phyloP scores from a whole-genome alignment of 1,140 invertebrate genomes.

The Thaumatotibia leucotreta region DNA sequence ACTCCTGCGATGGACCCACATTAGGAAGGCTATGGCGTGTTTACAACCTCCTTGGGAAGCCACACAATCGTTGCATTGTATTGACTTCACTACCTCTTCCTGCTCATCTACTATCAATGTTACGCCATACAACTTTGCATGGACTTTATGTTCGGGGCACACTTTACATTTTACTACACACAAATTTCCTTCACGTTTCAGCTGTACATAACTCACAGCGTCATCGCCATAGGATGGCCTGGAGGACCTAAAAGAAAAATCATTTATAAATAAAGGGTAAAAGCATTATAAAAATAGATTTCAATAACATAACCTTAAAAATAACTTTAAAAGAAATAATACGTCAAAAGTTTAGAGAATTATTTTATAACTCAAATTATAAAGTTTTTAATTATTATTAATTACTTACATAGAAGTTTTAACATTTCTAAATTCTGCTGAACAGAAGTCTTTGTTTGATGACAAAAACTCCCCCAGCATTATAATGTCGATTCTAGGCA shows the following conservation, averaged over 20 bases:
- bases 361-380: too few species aligned
- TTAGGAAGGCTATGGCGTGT: constrained; percentile 46
- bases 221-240: constrained; percentile 39
- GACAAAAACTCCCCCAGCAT: constrained; percentile 9
- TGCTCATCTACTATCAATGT: constrained; percentile 20
- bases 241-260: too few species aligned
- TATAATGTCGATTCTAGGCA: constrained; percentile 9
- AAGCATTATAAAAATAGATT: too few species aligned
- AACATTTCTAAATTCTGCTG: too few species aligned
- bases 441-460: too few species aligned
- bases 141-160: constrained; percentile 42
- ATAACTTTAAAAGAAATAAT: too few species aligned
- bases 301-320: too few species aligned
- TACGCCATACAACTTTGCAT: constrained; percentile 24
- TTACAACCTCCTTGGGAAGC: constrained; percentile 43
- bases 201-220: constrained; percentile 38
- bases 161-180: constrained; percentile 32
- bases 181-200: constrained; percentile 30
- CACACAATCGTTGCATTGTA: constrained; percentile 27
- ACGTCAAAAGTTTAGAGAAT: too few species aligned
- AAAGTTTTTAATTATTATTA: too few species aligned
- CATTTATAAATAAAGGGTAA: too few species aligned
- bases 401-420: too few species aligned
- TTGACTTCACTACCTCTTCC: constrained; percentile 12
- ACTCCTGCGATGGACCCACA: constrained; percentile 59